These are phyloP conservation scores for Drosophila lacertosa DNA, from an alignment of 1,140 invertebrate species.

Conservation along the genomic window DNA sequence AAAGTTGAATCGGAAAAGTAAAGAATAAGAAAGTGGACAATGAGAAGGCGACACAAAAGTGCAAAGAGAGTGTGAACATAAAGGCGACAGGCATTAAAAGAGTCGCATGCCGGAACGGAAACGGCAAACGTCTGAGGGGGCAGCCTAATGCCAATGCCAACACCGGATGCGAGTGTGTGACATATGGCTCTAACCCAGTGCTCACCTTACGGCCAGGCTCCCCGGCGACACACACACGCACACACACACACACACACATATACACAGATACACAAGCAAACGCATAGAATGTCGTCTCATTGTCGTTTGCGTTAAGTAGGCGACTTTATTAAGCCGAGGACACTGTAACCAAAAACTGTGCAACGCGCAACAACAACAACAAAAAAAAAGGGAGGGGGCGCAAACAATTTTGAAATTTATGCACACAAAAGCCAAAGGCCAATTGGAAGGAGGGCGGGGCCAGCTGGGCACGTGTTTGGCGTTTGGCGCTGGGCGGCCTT, in stretches of 20 bases:
- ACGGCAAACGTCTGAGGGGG: conserved; percentile 53
- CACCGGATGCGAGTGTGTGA: conserved; percentile 77
- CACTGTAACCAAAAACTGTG: conserved; percentile 47
- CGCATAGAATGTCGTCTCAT: conserved; percentile 53
- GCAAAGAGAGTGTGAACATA: conserved; percentile 32
- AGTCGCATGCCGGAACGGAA: conserved; percentile 73
- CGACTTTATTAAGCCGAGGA: conserved; percentile 80
- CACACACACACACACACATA: too few relatives aligned
- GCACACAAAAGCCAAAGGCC: conserved; percentile 47
- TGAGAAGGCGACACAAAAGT: conserved; percentile 6
- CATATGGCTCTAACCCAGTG: conserved; percentile 53
- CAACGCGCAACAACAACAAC: conserved; percentile 12
- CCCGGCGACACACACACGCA: not conserved
- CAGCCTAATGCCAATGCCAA: conserved; percentile 73
- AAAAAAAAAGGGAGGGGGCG: conserved; percentile 33
- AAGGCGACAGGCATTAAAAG: conserved; percentile 50
- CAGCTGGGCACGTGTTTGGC: conserved; percentile 56
- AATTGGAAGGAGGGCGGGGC: conserved; percentile 21
- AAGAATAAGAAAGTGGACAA: conserved; percentile 22
- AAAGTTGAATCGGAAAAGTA: not conserved
- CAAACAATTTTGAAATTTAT: conserved; percentile 50
- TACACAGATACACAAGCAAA: conserved; percentile 10
- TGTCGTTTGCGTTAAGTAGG: conserved; percentile 75
- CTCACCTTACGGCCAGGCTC: not conserved
- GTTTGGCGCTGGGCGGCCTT: conserved; percentile 66